Percentiles rank a stretch among this genome's conserved stretches.
phyloP scores from a whole-genome alignment of 2,888 invertebrate species.

The Harpalus rufipes region DNA sequence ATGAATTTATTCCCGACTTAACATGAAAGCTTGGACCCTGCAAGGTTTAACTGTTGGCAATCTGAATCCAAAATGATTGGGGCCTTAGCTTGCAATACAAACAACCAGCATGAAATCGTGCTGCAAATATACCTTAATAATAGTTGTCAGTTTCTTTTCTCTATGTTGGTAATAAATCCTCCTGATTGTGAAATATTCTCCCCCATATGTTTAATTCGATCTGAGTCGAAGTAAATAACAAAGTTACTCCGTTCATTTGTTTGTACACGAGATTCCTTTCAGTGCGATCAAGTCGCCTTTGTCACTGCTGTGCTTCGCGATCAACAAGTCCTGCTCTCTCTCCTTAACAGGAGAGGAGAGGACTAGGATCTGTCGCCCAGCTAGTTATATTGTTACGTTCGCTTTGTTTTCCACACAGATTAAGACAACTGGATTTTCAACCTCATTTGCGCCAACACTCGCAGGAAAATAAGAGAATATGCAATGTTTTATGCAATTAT shows the following conservation, averaged over 20 bases:
- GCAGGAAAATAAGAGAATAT: not conserved
- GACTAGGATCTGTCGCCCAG: slow-evolving; percentile 1
- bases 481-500: not conserved
- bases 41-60: too few relatives aligned
- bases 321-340: not conserved
- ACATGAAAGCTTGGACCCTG: too few relatives aligned
- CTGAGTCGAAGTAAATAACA: not conserved
- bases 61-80: too few relatives aligned
- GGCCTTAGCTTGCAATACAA: too few relatives aligned
- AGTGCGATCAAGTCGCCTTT: not conserved
- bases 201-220: not conserved
- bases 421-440: not conserved
- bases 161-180: too few relatives aligned
- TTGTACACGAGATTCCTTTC: not conserved
- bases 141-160: too few relatives aligned
- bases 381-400: slow-evolving; percentile 2
- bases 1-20: too few relatives aligned
- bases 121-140: too few relatives aligned
- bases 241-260: not conserved
- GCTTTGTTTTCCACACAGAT: slow-evolving; percentile 1
- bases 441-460: not conserved
- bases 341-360: not conserved
- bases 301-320: not conserved
- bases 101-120: too few relatives aligned
- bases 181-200: too few relatives aligned